Evolutionary conservation across 2,113 vertebrate species (phyloP).

Genomic region (Chinchilla lanigera): DNA sequence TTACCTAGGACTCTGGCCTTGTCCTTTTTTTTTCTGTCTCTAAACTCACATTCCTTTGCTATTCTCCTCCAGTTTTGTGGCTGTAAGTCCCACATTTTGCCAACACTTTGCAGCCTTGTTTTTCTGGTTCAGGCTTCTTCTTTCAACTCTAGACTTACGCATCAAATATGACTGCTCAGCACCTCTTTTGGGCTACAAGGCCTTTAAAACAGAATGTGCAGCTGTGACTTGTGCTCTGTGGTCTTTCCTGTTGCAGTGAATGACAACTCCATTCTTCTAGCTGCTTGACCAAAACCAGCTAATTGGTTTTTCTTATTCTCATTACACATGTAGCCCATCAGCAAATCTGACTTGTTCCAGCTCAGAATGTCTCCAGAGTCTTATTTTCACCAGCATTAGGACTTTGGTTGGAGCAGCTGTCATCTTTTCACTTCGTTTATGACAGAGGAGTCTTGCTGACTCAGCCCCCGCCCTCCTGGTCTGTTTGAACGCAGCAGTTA

Average conservation of each 20-base stretch:
- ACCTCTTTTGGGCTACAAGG: not conserved
- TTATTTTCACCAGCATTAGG: not conserved
- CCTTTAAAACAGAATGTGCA: not conserved
- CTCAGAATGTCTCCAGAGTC: not conserved
- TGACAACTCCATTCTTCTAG: not conserved
- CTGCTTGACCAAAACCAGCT: not conserved
- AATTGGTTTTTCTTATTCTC: not conserved
- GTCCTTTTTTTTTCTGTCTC: not conserved
- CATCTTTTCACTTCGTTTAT: constrained; percentile 14
- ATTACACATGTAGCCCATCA: not conserved
- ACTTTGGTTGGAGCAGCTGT: not conserved
- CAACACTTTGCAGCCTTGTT: not conserved
- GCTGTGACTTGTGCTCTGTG: not conserved
- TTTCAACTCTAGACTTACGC: not conserved
- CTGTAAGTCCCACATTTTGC: not conserved
- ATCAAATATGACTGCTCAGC: not conserved
- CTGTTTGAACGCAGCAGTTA: not conserved
- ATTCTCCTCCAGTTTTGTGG: not conserved
- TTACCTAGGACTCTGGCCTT: not conserved
- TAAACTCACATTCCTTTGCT: not conserved
- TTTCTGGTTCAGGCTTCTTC: constrained; percentile 4
- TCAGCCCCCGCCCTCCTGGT: not conserved
- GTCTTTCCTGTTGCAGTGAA: not conserved
- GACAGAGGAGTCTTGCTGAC: not conserved
- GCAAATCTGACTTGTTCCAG: not conserved